A percentile compares a stretch with the other conserved stretches of the same genome.
Evolutionary conservation across 2,888 invertebrate species (phyloP).

Genomic region (Ophion obscuratus): DNA sequence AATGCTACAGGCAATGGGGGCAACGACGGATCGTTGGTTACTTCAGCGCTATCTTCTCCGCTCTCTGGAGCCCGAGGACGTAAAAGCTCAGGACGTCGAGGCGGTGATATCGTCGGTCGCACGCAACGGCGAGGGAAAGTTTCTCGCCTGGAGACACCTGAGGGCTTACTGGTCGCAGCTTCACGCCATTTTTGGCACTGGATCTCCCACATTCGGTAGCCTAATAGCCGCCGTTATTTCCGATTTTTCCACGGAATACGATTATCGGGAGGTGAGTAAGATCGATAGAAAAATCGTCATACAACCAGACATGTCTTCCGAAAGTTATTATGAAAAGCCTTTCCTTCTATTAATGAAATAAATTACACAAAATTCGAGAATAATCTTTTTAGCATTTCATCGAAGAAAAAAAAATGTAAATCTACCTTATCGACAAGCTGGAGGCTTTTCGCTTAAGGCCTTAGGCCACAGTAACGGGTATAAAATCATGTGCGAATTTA

Average conservation of each 20-base stretch:
- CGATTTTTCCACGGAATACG: constrained; percentile 90
- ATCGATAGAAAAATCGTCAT: not conserved
- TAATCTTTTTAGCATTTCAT: not conserved
- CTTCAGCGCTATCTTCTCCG: constrained; percentile 92
- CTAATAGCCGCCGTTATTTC: constrained; percentile 88
- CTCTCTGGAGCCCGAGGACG: constrained; percentile 88
- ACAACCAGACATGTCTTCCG: constrained; percentile 5
- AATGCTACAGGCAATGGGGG: constrained; percentile 89
- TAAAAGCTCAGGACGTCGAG: constrained; percentile 90
- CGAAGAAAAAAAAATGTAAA: not conserved
- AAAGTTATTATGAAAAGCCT: not conserved
- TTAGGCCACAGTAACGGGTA: too few species aligned
- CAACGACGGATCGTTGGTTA: constrained; percentile 92
- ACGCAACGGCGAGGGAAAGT: constrained; percentile 89
- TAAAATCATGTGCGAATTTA: too few species aligned
- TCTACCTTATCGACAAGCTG: not conserved
- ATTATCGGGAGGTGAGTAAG: constrained; percentile 88
- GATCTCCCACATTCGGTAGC: constrained; percentile 87
- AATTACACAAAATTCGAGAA: too few species aligned
- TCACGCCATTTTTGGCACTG: constrained; percentile 87
- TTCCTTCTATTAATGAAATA: too few species aligned
- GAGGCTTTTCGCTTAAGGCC: too few species aligned
- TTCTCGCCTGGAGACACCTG: constrained; percentile 90
- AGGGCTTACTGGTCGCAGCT: constrained; percentile 89
- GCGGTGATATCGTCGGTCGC: constrained; percentile 90